Conservation (phyloP, 2,797 vertebrate species). For the Delichon dasypus region DNA sequence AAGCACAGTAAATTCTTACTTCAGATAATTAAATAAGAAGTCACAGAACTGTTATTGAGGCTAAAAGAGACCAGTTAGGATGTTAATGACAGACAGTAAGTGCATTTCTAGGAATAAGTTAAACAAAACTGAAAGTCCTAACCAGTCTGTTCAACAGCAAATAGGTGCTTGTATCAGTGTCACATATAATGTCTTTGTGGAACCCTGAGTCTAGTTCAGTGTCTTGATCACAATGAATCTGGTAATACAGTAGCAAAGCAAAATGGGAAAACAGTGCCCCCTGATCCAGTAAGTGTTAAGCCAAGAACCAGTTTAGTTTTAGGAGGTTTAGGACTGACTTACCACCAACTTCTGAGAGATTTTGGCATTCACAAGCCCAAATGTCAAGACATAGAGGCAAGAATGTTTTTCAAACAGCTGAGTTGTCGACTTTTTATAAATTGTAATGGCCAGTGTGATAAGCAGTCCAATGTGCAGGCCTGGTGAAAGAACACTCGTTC, state of each 20-base stretch:
- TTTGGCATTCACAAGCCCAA: constrained; percentile 93
- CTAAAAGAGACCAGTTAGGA: neutral
- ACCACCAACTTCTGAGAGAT: constrained; percentile 97
- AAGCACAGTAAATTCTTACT: neutral
- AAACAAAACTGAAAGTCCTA: neutral
- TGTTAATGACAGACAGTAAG: neutral
- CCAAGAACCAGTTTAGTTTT: neutral
- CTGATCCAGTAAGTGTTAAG: neutral
- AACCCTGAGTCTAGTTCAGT: neutral
- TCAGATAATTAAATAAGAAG: neutral
- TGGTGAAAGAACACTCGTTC: constrained; percentile 94
- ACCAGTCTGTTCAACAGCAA: neutral
- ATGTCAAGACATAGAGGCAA: constrained; percentile 91
- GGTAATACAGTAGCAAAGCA: neutral
- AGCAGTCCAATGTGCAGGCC: constrained; percentile 91
- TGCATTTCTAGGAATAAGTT: neutral
- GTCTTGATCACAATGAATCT: neutral
- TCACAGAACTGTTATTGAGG: neutral
- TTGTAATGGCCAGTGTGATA: constrained; percentile 89
- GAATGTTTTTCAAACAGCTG: constrained; percentile 91
- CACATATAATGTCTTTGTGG: neutral
- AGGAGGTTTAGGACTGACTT: constrained; percentile 36
- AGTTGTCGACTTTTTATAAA: constrained; percentile 95
- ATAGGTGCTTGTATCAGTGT: neutral
- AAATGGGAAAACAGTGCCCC: neutral